Base-by-base conservation (phyloP, 2,888 invertebrate species). In the Ypsolopha scabrella region DNA sequence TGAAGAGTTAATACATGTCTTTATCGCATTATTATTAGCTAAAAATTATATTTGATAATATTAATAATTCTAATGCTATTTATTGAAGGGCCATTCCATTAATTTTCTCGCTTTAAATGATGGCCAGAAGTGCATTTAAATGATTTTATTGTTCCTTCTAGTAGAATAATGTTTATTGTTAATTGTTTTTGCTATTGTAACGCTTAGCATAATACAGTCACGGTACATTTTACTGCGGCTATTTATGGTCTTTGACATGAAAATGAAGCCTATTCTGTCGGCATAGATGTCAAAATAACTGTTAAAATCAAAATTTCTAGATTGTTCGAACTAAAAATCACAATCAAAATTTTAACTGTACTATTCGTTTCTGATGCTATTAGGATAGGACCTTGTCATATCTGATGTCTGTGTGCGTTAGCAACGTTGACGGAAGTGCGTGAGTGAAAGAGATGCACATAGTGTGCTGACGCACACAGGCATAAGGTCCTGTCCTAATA, bases 41-140 rank as follows among this genome's bases (percentile, higher is more conserved):
- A n/a, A n/a, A 24, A 45, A n/a, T 34, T 10, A 13, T 34, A 33
- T 47, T 47, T 47, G 35, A 36, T 37, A 37, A n/a, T 47, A 36
- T 47, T 7, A 9, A 33, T 4, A 45, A 33, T n/a, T 24, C 8
- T 10, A 24, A 6, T n/a, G n/a, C n/a, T 45, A 45, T 44, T 44
- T 44, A 44, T 34, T 41, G 6, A 41, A 14, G 41, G 11, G n/a
- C 38, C 38, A 8, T 41, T 14, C 24, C 1, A 11, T 24, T 9
- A 8, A 8, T 39, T 39, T 13, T n/a, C 33, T 44, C 14, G 14
- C 14, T 54, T 55, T 56, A 50, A 51, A 58, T 55, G 53, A 65
- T 65, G 69, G 67, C 66, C 68, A 65, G 66, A 61, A 54, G 62
- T 70, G 75, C 75, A 77, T 76, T 76, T 74, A 72, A 67, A 67